A percentile compares a stretch with the other conserved stretches of the same genome.
These are phyloP conservation scores for Chelonoidis abingdonii DNA, from an alignment of 2,113 vertebrate genomes.

Conservation along the genomic window DNA sequence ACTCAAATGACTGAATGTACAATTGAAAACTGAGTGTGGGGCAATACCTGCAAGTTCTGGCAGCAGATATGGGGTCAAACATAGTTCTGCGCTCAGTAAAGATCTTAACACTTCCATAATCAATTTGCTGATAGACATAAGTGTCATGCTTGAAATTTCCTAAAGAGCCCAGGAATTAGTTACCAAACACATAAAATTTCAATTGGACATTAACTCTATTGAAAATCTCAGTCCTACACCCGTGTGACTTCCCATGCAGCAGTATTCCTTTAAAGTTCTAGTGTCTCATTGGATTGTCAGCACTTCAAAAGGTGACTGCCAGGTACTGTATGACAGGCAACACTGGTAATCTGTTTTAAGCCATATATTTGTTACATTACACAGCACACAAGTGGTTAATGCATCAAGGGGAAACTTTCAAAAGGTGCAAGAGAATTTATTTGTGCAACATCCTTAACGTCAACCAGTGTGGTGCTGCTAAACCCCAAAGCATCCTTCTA, in stretches of 20 bases:
- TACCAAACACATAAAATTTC: background rate
- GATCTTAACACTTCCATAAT: background rate
- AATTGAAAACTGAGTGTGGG: background rate
- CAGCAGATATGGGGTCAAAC: background rate
- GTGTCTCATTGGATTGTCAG: background rate
- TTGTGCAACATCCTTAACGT: background rate
- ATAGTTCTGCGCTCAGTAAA: conserved; percentile 18
- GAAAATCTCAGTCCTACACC: background rate
- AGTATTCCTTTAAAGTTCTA: background rate
- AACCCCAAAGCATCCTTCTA: background rate
- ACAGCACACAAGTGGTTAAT: fast-evolving
- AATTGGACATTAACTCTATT: background rate
- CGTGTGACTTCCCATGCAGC: background rate
- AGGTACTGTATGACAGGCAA: background rate
- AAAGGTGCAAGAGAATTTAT: background rate
- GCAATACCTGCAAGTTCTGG: background rate
- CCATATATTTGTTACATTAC: background rate
- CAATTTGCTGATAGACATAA: conserved; percentile 15
- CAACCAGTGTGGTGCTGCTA: background rate
- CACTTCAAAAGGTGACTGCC: fast-evolving
- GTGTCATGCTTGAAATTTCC: background rate
- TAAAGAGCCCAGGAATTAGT: background rate
- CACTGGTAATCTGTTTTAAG: background rate
- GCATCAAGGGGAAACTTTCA: background rate
- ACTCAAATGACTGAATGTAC: background rate